A percentile compares a stretch with the other conserved stretches of the same genome.
phyloP scores from a whole-genome alignment of 2,888 invertebrate genomes.

The Luperina testacea region DNA sequence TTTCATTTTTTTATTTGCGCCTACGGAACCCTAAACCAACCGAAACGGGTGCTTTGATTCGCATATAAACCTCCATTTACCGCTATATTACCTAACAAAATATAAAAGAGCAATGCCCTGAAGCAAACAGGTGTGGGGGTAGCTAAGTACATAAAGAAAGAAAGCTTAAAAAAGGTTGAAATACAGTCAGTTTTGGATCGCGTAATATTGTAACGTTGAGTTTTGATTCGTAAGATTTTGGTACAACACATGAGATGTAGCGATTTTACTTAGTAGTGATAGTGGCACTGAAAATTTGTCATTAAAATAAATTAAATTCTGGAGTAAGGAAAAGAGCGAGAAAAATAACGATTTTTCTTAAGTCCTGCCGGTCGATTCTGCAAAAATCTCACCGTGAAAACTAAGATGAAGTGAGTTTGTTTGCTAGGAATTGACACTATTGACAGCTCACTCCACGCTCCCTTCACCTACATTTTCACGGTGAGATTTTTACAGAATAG shows the following conservation, averaged over 20 bases:
- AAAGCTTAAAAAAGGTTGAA: slow-evolving; percentile 86
- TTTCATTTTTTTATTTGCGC: slow-evolving; percentile 15
- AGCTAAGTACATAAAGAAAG: slow-evolving; percentile 86
- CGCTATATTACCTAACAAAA: slow-evolving; percentile 79
- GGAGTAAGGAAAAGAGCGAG: background rate
- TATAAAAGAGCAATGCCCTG: slow-evolving; percentile 84
- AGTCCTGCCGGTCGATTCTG: no score
- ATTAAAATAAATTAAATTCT: background rate
- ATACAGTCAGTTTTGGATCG: slow-evolving; percentile 84
- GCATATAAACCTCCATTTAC: slow-evolving; percentile 77
- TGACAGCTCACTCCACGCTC: no score
- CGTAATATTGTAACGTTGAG: slow-evolving; percentile 82
- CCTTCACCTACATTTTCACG: no score
- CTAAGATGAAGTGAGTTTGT: no score
- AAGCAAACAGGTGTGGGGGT: slow-evolving; percentile 86
- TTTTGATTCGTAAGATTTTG: slow-evolving; percentile 76
- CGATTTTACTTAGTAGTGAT: slow-evolving; percentile 33
- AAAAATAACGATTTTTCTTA: background rate
- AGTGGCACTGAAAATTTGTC: background rate
- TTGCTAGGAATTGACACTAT: no score
- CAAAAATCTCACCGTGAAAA: no score
- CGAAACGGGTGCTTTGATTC: slow-evolving; percentile 72
- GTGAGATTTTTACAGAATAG: no score
- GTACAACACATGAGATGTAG: slow-evolving; percentile 51
- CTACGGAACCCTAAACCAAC: slow-evolving; percentile 70